These are phyloP conservation scores for Bombus vancouverensis DNA, from an alignment of 1,140 invertebrate species.

Conservation along the genomic window DNA sequence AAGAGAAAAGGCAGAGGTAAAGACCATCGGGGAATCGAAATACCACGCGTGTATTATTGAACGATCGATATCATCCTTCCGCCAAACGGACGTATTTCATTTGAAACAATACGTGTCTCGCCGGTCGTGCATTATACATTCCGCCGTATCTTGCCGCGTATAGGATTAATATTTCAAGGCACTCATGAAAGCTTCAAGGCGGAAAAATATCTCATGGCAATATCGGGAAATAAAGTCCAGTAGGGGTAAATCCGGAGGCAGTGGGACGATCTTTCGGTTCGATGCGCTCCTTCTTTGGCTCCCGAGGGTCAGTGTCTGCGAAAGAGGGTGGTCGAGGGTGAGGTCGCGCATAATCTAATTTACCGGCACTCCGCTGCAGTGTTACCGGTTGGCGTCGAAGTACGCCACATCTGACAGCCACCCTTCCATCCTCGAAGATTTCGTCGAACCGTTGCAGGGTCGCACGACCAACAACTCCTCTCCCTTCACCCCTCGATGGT, in stretches of 20 bases:
- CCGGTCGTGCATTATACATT: slow-evolving; percentile 29
- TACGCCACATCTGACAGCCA: slow-evolving; percentile 61
- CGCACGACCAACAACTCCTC: neutral
- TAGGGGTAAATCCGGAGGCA: neutral
- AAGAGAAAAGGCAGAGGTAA: neutral
- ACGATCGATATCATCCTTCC: slow-evolving; percentile 24
- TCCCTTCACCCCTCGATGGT: neutral
- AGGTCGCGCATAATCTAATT: slow-evolving; percentile 76
- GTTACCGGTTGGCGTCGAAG: slow-evolving; percentile 69
- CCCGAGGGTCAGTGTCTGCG: slow-evolving; percentile 39
- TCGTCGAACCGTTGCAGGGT: slow-evolving; percentile 26
- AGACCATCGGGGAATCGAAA: neutral
- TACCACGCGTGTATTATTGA: slow-evolving; percentile 33
- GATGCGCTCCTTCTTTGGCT: slow-evolving; percentile 59
- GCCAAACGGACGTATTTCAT: slow-evolving; percentile 29
- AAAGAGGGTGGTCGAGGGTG: slow-evolving; percentile 64
- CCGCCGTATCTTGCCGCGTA: slow-evolving; percentile 20
- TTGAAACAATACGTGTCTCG: slow-evolving; percentile 35
- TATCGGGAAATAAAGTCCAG: slow-evolving; percentile 45
- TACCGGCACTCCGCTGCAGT: slow-evolving; percentile 68
- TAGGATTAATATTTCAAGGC: slow-evolving; percentile 47
- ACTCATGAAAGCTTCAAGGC: slow-evolving; percentile 28
- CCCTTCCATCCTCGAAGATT: slow-evolving; percentile 14
- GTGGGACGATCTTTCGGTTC: slow-evolving; percentile 7
- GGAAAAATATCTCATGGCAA: slow-evolving; percentile 3